Percentiles rank a stretch among this genome's conserved stretches.
Evolutionary conservation across 2,888 invertebrate genomes (phyloP).

Genomic region (Eucera pruinosa): DNA sequence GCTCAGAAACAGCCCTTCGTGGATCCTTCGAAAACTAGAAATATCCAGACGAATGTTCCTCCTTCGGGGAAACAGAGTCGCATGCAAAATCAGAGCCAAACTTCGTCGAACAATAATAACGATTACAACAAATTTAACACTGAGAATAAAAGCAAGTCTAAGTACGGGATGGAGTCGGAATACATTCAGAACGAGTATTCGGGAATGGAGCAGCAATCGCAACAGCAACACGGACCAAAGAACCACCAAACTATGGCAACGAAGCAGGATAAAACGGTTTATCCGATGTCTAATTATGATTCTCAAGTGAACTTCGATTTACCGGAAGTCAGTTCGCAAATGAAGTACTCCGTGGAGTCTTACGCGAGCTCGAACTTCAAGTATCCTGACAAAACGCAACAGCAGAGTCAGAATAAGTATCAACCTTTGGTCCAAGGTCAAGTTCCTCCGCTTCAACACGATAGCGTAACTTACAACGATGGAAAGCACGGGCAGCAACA

Average conservation of each 20-base stretch:
- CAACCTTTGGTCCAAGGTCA: slow-evolving; percentile 76
- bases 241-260: slow-evolving; percentile 69
- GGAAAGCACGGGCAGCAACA: slow-evolving; percentile 70
- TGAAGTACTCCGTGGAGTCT: slow-evolving; percentile 78
- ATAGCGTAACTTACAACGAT: slow-evolving; percentile 64
- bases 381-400: slow-evolving; percentile 76
- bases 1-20: slow-evolving; percentile 73
- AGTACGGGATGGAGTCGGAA: slow-evolving; percentile 79
- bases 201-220: slow-evolving; percentile 72
- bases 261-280: slow-evolving; percentile 78
- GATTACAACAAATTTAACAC: slow-evolving; percentile 77
- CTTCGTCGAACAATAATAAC: slow-evolving; percentile 54
- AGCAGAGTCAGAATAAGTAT: slow-evolving; percentile 78
- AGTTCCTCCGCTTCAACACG: slow-evolving; percentile 74
- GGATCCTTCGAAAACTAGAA: slow-evolving; percentile 76
- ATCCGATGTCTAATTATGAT: slow-evolving; percentile 78
- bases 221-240: slow-evolving; percentile 71
- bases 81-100: slow-evolving; percentile 73
- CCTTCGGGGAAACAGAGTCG: slow-evolving; percentile 68
- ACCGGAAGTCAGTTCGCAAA: slow-evolving; percentile 71
- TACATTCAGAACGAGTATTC: slow-evolving; percentile 79
- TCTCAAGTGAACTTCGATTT: slow-evolving; percentile 77
- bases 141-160: slow-evolving; percentile 77
- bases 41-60: slow-evolving; percentile 69
- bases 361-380: slow-evolving; percentile 79